Conservation (phyloP, 1,140 invertebrate species). For the Drosophila trapezifrons region DNA sequence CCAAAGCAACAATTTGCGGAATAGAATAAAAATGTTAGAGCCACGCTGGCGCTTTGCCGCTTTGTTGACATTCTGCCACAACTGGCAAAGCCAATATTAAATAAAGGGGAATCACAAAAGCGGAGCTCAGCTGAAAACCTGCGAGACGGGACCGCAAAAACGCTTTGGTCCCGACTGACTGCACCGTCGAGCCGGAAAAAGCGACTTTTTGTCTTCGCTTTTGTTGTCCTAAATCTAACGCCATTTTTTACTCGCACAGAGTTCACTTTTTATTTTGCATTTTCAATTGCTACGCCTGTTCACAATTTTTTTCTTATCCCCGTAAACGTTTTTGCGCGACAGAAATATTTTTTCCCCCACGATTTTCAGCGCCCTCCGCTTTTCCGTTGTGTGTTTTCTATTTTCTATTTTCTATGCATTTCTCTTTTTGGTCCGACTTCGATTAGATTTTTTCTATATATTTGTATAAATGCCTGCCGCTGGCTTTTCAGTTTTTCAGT, state of each 20-base stretch:
- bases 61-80: constrained; percentile 55
- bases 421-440: constrained; percentile 60
- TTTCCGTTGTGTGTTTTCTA: constrained; percentile 34
- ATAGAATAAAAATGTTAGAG: constrained; percentile 41
- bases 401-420: constrained; percentile 46
- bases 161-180: constrained; percentile 56
- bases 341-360: constrained; percentile 71
- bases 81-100: constrained; percentile 54
- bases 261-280: constrained; percentile 70
- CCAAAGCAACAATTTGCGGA: constrained; percentile 26
- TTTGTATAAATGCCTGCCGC: constrained; percentile 67
- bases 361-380: constrained; percentile 54
- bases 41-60: constrained; percentile 17
- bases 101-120: constrained; percentile 41
- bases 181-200: constrained; percentile 44
- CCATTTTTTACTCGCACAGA: constrained; percentile 47
- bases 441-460: constrained; percentile 78
- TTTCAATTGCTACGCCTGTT: constrained; percentile 69
- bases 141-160: constrained; percentile 61
- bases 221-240: constrained; percentile 76
- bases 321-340: constrained; percentile 43
- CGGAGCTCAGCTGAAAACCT: constrained; percentile 36
- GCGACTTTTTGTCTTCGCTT: constrained; percentile 55
- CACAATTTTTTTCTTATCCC: constrained; percentile 53
- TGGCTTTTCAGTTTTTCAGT: constrained; percentile 8